These are phyloP conservation scores for Eulemur rubriventer DNA, from an alignment of 2,797 vertebrate species.

Conservation along the genomic window DNA sequence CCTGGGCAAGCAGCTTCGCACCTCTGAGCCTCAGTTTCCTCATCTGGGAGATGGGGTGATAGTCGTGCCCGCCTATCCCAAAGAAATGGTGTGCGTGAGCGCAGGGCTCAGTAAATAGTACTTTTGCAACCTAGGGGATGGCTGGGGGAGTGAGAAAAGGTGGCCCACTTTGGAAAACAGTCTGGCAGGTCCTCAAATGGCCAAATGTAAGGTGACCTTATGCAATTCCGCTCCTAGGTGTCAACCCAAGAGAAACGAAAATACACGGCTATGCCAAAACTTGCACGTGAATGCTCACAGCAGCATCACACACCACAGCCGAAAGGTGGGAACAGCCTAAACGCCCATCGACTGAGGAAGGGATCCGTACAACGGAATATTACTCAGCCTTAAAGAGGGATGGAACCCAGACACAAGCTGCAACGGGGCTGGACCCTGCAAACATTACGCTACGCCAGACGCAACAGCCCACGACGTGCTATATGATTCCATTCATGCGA, in stretches of 20 bases:
- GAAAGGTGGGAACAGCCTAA: rapidly evolving
- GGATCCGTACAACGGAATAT: rapidly evolving
- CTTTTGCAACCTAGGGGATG: background rate
- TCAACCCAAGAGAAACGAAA: background rate
- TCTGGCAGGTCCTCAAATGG: background rate
- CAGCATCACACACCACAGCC: rapidly evolving
- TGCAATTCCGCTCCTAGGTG: no score
- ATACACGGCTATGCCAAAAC: rapidly evolving
- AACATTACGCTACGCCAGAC: rapidly evolving
- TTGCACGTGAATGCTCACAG: rapidly evolving
- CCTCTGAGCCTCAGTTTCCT: background rate
- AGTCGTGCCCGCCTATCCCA: rapidly evolving
- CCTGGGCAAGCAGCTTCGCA: background rate
- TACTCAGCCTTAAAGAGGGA: background rate
- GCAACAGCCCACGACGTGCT: rapidly evolving
- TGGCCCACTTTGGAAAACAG: background rate
- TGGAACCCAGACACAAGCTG: rapidly evolving
- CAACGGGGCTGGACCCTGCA: background rate
- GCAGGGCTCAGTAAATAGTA: rapidly evolving
- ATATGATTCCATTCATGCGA: rapidly evolving
- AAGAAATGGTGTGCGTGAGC: background rate
- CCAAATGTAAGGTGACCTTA: rapidly evolving
- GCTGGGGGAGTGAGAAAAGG: background rate
- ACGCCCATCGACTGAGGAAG: rapidly evolving
- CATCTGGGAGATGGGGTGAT: background rate